Base-by-base conservation (phyloP, 1,140 invertebrate species). In the Gryon sp. region DNA sequence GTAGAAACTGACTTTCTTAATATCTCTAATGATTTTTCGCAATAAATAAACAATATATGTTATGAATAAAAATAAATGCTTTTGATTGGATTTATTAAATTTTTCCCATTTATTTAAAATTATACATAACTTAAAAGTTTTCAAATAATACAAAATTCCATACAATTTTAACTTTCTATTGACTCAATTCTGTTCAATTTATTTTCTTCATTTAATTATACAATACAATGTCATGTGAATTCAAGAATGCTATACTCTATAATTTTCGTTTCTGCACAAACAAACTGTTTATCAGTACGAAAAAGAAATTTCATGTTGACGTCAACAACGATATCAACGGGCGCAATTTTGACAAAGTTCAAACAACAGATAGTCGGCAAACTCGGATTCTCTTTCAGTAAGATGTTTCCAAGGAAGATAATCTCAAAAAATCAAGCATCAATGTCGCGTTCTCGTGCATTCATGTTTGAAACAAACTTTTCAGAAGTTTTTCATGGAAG, bases 331-430 rank as follows among this genome's bases (percentile, higher is more conserved):
- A 14, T 68, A 75, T 62, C 62, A 48, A 15, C 19, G 45, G 9
- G 28, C 32, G 60, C 60, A 74, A 74, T 63, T 60, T 60, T 76
- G 66, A 63, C 59, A 72, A 70, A 70, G 11, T 76, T 55, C 28
- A 32, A 46, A 72, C 60, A 72, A 70, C 60, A 53, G 45, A 70
- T 70, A 76, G 40, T 41, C 26, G 50, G 19, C 4, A 34, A 46
- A 63, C 16, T 65, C 18, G 65, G 28, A 52, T 34, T 12, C n/a
- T 38, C 40, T 68, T 65, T 34, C 62, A 36, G 36, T 28, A 20
- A 16, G n/a, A 53, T n/a, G n/a, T 9, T 65, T 59, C 34, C 26
- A 22, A 11, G 8, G 24, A 43, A 70, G 65, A 76, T 76, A 70
- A 76, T 76, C 59, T 50, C 7, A 48, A 68, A 63, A 60, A 76